Base-by-base conservation (phyloP, 2,113 vertebrate species). In the Prionailurus viverrinus region DNA sequence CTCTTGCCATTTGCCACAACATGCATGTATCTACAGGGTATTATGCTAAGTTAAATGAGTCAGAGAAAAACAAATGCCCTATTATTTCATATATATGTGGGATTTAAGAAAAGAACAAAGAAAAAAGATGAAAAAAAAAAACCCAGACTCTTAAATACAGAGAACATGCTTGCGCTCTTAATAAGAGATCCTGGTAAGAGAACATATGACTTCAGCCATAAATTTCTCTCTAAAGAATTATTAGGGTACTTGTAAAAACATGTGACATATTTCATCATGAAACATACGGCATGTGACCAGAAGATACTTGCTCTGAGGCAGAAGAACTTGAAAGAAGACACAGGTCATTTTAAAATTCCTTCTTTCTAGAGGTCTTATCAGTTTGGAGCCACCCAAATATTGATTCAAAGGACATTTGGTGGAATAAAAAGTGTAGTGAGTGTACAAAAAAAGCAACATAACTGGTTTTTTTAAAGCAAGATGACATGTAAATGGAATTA, bases 271-370 rank as follows among this genome's bases (percentile, higher is more conserved):
- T 93, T 61, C 13, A 73, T 68, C n/a, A 61, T 85, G 53, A 48
- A 63, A 88, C 23, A 88, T 74, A 93, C 14, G 79, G 39, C 27
- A 88, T 3, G 76, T 31, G 79, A 92, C 14, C n/a, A 65, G 76
- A 89, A 93, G 33, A 89, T 66, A 25, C n/a, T n/a, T 91, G 14
- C 86, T 79, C 86, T 74, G 74, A 78, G 41, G 51, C 10, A 87
- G 53, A 87, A 68, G 91, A 93, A 93, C 93, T 73, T 85, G 51
- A 92, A 93, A 95, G 65, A 29, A 73, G 14, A 63, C 19, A 94
- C 15, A 89, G 29, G 51, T 55, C 19, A 90, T n/a, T 95, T 94
- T 76, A 36, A 82, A 89, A 79, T 19, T 86, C 5, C 21, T 92
- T 82, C 31, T 95, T 96, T 92, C 19, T 82, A 39, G 63, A 69